phyloP scores from a whole-genome alignment of 2,888 invertebrate species.

The Eupithecia inturbata region DNA sequence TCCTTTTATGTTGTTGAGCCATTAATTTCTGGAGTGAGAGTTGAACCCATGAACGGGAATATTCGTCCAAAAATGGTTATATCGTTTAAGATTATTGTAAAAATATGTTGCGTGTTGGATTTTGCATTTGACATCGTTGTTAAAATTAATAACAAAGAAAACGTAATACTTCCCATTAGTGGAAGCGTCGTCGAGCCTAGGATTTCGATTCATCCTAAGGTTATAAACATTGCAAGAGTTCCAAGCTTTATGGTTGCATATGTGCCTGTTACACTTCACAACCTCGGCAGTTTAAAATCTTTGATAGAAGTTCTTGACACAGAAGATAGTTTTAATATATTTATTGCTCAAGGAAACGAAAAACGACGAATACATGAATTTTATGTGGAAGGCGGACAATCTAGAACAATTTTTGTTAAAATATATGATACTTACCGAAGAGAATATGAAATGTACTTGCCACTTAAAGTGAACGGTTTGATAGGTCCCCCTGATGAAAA shows the following conservation, averaged over 20 bases:
- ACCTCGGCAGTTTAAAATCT: constrained; percentile 60
- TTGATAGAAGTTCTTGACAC: constrained; percentile 65
- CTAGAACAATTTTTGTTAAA: constrained; percentile 71
- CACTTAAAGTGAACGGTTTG: constrained; percentile 83
- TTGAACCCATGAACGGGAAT: constrained; percentile 80
- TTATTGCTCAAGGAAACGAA: constrained; percentile 66
- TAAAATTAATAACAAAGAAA: constrained; percentile 78
- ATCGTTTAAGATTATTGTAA: constrained; percentile 71
- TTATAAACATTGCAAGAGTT: constrained; percentile 78
- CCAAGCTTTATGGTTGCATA: constrained; percentile 71
- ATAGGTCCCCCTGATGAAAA: constrained; percentile 81
- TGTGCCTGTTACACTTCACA: constrained; percentile 72
- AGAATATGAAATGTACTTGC: constrained; percentile 84
- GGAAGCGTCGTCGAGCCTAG: constrained; percentile 82
- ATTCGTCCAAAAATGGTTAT: constrained; percentile 80
- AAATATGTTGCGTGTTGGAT: constrained; percentile 73
- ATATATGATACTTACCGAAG: constrained; percentile 69
- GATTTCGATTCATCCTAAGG: constrained; percentile 76
- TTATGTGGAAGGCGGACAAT: constrained; percentile 65
- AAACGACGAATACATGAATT: constrained; percentile 65
- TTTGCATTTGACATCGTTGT: constrained; percentile 69
- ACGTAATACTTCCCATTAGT: constrained; percentile 67
- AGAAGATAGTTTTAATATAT: constrained; percentile 72
- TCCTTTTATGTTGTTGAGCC: constrained; percentile 80
- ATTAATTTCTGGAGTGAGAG: constrained; percentile 70